Conservation (phyloP, 2,797 vertebrate genomes). For the Mastacembelus armatus region DNA sequence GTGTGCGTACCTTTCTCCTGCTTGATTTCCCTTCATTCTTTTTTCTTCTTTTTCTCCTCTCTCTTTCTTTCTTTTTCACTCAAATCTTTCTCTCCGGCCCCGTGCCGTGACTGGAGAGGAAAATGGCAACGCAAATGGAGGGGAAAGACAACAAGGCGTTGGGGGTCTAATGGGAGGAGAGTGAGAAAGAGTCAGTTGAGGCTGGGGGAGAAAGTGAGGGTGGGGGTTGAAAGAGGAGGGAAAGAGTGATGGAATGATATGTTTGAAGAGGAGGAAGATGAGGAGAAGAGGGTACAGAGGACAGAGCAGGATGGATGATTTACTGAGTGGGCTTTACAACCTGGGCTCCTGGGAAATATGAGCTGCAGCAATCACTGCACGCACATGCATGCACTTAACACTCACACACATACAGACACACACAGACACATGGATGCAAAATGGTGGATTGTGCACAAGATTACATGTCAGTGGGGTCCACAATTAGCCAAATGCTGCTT, state of each 20-base stretch:
- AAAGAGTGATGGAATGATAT: slow-evolving; percentile 63
- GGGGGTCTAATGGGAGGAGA: slow-evolving; percentile 31
- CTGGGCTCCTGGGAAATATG: slow-evolving; percentile 75
- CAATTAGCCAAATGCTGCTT: slow-evolving; percentile 63
- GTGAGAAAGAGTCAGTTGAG: slow-evolving; percentile 12
- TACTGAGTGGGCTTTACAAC: slow-evolving; percentile 73
- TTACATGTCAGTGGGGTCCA: slow-evolving; percentile 24
- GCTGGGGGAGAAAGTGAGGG: slow-evolving; percentile 3
- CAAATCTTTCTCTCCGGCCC: slow-evolving; percentile 11
- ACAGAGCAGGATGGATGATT: slow-evolving; percentile 72
- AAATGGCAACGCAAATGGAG: slow-evolving; percentile 10
- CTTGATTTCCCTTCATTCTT: slow-evolving; percentile 2
- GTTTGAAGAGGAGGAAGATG: slow-evolving; percentile 54
- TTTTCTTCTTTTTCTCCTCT: slow-evolving; percentile 18
- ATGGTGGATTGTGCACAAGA: slow-evolving; percentile 35
- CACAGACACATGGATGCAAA: slow-evolving; percentile 38
- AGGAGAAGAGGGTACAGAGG: slow-evolving; percentile 44
- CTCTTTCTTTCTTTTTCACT: slow-evolving; percentile 11
- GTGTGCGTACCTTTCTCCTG: slow-evolving; percentile 11
- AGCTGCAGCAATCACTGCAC: slow-evolving; percentile 43
- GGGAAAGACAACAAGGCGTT: slow-evolving; percentile 31
- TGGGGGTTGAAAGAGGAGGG: slow-evolving; percentile 22
- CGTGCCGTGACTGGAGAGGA: slow-evolving; percentile 13
- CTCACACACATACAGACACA: no score
- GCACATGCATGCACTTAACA: background rate